Evolutionary conservation across 2,113 vertebrate species (phyloP).

Genomic region (Scalopus aquaticus): DNA sequence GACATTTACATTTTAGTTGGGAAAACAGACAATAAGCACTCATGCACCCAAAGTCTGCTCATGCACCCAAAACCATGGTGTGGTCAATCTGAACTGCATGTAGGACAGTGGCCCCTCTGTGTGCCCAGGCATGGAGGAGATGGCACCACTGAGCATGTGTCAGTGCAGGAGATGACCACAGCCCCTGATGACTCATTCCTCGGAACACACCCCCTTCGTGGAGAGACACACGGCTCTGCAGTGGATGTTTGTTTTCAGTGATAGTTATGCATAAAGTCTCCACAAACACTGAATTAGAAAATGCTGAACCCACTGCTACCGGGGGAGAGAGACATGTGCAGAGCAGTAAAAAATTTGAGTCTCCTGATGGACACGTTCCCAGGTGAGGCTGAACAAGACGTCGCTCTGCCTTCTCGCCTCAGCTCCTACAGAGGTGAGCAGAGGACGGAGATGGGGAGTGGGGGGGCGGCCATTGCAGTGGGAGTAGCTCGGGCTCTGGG

Average conservation of each 20-base stretch:
- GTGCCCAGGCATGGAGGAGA: too few relatives aligned
- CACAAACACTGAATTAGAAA: too few relatives aligned
- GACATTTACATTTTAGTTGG: neutral
- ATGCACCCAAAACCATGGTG: too few relatives aligned
- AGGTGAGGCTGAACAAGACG: neutral
- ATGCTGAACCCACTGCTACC: neutral
- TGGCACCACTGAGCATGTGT: neutral
- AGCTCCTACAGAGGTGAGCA: neutral
- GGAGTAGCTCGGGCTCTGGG: neutral
- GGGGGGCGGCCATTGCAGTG: neutral
- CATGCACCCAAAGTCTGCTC: too few relatives aligned
- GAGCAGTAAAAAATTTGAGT: neutral
- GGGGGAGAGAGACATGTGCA: too few relatives aligned
- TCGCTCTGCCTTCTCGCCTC: neutral
- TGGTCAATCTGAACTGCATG: too few relatives aligned
- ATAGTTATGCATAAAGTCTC: neutral
- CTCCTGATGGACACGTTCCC: neutral
- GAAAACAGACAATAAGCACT: neutral
- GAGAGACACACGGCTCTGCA: neutral
- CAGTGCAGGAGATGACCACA: neutral
- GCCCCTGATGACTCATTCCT: neutral
- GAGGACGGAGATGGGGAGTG: fast-evolving
- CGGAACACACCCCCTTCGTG: neutral
- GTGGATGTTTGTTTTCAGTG: neutral
- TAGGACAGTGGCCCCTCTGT: too few relatives aligned